Base-by-base conservation (phyloP, 2,797 vertebrate genomes). In the Peromyscus nudipes region DNA sequence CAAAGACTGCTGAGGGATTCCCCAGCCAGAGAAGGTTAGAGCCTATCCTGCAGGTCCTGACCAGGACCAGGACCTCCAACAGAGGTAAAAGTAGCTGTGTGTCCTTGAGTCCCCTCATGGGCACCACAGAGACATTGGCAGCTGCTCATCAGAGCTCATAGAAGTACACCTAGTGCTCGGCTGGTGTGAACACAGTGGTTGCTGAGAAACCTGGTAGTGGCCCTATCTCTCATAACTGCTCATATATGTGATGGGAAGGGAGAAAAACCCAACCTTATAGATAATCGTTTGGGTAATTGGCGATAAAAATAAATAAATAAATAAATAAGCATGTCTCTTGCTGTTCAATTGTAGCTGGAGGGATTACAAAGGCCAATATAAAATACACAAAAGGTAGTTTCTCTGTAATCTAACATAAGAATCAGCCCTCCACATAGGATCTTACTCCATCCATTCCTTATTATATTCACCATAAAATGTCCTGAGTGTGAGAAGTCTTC, bases 61-160 rank as follows among this genome's bases (percentile, higher is more conserved):
- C n/a, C 79, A 34, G 2, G 46, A 81, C 49, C 49, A 52, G 49
- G 49, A 52, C 49, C 49, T 43, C 69, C 43, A 52, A n/a, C 9
- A 43, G 4, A 89, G 60, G 40, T 0, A 12, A 80, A 43, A 57
- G 7, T 16, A 60, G 64, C 7, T 34, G 10, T 10, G 23, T 12
- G 17, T 0, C 21, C 19, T 14, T 16, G 34, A 10, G 4, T 8
- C 5, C 57, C 8, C 10, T 71, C 1, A 0, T 1, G 9, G 31
- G 13, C 5, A 37, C 21, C 46, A 17, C 27, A 4, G n/a, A n/a
- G 27, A 46, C 29, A 29, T 12, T 7, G 4, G 65, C n/a, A 25
- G 1, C 0, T n/a, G 8, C 19, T 14, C 12, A 0, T 0, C 13
- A 83, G 80, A 14, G 55, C 62, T 43, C 5, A 4, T 16, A 43